Conservation (phyloP, 2,888 invertebrate species). For the Amiota mariae region DNA sequence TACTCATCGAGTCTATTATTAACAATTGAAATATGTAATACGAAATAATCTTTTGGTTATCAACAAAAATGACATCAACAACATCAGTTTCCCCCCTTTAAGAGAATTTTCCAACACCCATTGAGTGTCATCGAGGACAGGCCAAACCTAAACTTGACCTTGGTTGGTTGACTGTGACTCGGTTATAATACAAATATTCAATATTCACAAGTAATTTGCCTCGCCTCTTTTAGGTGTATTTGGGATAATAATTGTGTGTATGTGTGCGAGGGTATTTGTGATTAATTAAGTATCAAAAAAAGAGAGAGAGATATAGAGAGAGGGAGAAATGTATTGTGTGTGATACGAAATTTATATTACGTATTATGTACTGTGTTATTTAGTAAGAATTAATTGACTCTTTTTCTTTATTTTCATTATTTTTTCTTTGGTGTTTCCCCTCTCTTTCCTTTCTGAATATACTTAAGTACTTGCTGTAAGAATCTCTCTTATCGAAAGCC, state of each 20-base stretch:
- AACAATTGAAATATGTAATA: neutral
- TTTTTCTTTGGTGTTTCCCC: no score
- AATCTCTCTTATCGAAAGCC: no score
- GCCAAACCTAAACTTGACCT: constrained; percentile 26
- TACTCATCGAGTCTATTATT: neutral
- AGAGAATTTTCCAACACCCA: no score
- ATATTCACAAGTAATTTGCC: no score
- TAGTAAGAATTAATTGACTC: no score
- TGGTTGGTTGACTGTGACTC: neutral
- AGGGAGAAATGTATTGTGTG: neutral
- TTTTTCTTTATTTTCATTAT: no score
- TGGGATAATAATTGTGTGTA: no score
- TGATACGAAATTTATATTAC: neutral
- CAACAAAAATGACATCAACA: neutral
- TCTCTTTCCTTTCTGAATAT: no score
- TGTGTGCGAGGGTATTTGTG: neutral
- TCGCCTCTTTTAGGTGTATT: no score
- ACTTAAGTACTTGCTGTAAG: no score
- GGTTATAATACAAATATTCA: constrained; percentile 6
- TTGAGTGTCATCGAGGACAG: neutral
- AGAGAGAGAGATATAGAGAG: no score
- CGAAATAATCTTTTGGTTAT: neutral
- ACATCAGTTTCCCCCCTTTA: neutral
- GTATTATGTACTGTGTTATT: neutral
- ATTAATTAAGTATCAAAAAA: neutral